Evolutionary conservation across 2,797 vertebrate genomes (phyloP).

Genomic region (Sebastes jordani): DNA sequence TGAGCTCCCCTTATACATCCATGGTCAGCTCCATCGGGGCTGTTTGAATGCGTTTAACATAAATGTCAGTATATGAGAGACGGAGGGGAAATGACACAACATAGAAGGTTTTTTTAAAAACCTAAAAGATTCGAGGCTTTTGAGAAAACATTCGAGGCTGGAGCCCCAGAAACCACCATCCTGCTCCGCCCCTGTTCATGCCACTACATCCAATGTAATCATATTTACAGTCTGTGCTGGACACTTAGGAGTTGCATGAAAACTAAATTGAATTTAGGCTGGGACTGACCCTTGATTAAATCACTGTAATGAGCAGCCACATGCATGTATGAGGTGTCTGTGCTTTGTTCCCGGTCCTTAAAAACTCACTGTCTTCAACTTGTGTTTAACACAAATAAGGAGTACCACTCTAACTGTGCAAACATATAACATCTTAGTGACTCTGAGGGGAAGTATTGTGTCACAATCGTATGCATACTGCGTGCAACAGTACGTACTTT

Average conservation of each 20-base stretch:
- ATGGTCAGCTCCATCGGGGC: too few species aligned
- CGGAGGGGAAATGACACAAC: background rate
- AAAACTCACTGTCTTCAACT: background rate
- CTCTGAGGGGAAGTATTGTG: too few species aligned
- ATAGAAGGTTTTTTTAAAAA: background rate
- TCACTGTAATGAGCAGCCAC: background rate
- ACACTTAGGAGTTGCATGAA: background rate
- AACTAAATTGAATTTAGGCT: background rate
- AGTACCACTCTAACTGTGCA: too few species aligned
- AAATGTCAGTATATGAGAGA: too few species aligned
- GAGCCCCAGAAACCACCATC: too few species aligned
- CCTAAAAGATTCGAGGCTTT: rapidly evolving
- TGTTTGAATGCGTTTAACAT: too few species aligned
- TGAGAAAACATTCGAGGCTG: too few species aligned
- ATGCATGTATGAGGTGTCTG: background rate
- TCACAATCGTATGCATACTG: too few species aligned
- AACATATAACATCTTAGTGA: too few species aligned
- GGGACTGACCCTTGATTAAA: background rate
- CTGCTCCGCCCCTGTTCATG: background rate
- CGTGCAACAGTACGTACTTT: too few species aligned
- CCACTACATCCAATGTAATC: rapidly evolving
- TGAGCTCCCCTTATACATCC: too few species aligned
- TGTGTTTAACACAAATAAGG: background rate
- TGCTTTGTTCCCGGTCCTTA: background rate
- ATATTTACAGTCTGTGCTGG: background rate